Conservation (phyloP, 2,888 invertebrate species). For the Gari tellinella region DNA sequence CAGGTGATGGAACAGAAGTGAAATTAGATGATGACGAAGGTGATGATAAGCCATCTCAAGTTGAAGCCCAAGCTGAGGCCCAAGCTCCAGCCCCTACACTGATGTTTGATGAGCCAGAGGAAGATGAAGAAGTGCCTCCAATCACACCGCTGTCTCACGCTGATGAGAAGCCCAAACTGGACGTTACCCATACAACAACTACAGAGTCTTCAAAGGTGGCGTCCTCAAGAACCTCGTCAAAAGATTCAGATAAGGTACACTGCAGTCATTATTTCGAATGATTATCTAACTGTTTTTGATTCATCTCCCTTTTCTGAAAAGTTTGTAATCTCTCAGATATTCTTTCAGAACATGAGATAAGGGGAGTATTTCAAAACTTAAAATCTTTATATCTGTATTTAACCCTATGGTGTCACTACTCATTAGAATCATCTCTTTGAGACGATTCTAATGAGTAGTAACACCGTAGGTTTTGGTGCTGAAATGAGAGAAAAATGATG, state of each 20-base stretch:
- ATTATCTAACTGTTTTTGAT: too few species aligned
- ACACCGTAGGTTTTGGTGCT: too few species aligned
- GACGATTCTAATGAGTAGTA: too few species aligned
- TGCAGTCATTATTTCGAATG: too few species aligned
- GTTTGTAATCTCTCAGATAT: too few species aligned
- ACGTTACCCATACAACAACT: conserved; percentile 67
- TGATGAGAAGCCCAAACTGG: conserved; percentile 67
- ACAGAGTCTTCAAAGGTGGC: conserved; percentile 47
- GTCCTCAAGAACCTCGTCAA: conserved; percentile 31
- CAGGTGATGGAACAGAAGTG: conserved; percentile 72
- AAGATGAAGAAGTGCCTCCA: conserved; percentile 20
- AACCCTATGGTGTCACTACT: too few species aligned
- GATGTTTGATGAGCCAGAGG: conserved; percentile 27
- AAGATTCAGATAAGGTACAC: conserved; percentile 60
- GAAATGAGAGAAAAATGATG: too few species aligned
- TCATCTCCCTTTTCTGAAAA: too few species aligned
- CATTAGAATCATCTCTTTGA: too few species aligned
- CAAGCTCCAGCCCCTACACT: conserved; percentile 36
- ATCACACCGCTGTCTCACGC: conserved; percentile 51
- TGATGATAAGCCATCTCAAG: conserved; percentile 58
- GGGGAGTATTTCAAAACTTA: too few species aligned
- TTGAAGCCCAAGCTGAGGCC: conserved; percentile 48
- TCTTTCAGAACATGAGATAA: too few species aligned
- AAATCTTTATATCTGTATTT: too few species aligned
- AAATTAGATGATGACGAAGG: conserved; percentile 73